A percentile compares a stretch with the other conserved stretches of the same genome.
Conservation (phyloP, 2,797 vertebrate species). For the Morus bassanus region DNA sequence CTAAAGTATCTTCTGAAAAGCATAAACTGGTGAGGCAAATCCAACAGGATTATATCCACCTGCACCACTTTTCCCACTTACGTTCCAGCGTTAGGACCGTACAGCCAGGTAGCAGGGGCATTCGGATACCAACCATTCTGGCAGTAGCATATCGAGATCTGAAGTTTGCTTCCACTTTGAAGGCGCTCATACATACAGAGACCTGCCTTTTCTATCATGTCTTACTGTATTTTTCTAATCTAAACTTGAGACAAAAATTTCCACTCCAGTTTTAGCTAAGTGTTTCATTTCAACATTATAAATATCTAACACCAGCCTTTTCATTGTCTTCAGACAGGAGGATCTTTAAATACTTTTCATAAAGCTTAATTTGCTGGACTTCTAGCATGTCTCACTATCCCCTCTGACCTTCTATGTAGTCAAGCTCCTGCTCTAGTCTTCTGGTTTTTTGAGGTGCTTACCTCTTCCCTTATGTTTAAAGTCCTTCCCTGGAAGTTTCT, state of each 20-base stretch:
- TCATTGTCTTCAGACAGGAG: neutral
- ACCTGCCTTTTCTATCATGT: neutral
- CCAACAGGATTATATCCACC: neutral
- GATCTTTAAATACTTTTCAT: neutral
- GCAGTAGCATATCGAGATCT: fast-evolving
- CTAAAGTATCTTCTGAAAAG: neutral
- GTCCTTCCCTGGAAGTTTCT: neutral
- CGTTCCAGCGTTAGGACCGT: neutral
- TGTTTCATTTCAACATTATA: neutral
- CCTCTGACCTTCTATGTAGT: neutral
- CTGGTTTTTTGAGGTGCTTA: neutral
- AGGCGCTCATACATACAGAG: neutral
- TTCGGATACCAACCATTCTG: neutral
- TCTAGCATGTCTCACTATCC: neutral
- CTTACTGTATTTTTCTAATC: neutral
- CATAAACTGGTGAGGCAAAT: neutral
- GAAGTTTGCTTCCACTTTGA: neutral
- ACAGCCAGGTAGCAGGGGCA: neutral
- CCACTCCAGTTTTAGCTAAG: neutral
- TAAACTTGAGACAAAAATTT: neutral
- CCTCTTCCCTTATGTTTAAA: neutral
- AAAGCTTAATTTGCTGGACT: neutral
- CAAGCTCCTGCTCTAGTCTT: neutral
- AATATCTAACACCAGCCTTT: neutral
- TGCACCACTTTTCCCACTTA: neutral